Evolutionary conservation across 2,113 vertebrate species (phyloP).

Genomic region (Oncorhynchus masou): DNA sequence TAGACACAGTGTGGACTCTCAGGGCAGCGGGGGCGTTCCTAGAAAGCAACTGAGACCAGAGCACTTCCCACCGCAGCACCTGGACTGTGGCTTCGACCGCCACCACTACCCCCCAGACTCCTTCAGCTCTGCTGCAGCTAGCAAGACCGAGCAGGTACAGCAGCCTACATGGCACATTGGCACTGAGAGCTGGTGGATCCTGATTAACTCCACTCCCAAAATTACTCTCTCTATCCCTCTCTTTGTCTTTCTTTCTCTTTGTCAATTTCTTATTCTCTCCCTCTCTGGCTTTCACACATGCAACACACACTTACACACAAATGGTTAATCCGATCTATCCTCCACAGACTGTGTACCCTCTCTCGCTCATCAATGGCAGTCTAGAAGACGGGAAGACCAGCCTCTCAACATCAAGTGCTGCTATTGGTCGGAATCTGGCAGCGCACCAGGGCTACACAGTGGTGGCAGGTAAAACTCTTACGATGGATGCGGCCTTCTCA

Average conservation of each 20-base stretch:
- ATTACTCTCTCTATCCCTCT: too few relatives aligned
- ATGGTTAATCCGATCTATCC: constrained; percentile 44
- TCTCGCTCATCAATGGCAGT: constrained; percentile 81
- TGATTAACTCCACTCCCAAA: too few relatives aligned
- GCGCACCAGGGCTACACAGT: constrained; percentile 83
- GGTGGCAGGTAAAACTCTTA: constrained; percentile 77
- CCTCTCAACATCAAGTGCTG: constrained; percentile 76
- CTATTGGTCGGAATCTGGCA: constrained; percentile 81
- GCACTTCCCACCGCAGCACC: constrained; percentile 76
- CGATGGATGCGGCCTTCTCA: too few relatives aligned
- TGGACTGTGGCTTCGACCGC: constrained; percentile 85
- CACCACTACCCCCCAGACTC: constrained; percentile 79
- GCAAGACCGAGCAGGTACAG: constrained; percentile 85
- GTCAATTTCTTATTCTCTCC: too few relatives aligned
- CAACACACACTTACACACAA: neutral
- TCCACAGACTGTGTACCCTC: constrained; percentile 81
- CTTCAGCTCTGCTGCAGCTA: constrained; percentile 72
- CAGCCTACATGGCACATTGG: neutral
- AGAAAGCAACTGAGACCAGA: constrained; percentile 84
- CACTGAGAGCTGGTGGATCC: too few relatives aligned
- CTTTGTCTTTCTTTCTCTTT: too few relatives aligned
- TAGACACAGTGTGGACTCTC: constrained; percentile 86
- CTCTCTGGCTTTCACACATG: too few relatives aligned
- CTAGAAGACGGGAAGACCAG: constrained; percentile 82
- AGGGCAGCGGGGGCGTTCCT: constrained; percentile 75